phyloP scores from a whole-genome alignment of 2,888 invertebrate species.

The Neoascia interrupta region DNA sequence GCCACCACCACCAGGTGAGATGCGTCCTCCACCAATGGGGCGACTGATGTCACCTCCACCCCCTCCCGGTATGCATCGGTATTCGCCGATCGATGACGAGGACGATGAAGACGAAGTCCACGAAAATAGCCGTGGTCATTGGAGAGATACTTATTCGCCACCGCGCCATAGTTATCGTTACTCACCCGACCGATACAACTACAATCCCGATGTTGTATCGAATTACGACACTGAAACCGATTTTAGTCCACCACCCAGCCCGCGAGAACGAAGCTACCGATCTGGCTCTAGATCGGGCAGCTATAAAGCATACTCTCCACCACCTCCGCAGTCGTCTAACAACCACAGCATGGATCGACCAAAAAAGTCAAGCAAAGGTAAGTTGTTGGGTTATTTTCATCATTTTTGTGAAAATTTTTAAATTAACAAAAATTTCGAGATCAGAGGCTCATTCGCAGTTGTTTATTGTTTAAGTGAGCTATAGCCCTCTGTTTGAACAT shows the following conservation, averaged over 20 bases:
- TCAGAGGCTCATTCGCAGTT: not conserved
- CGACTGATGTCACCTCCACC: slow-evolving; percentile 82
- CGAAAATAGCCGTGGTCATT: slow-evolving; percentile 74
- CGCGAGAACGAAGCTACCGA: slow-evolving; percentile 75
- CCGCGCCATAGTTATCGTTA: slow-evolving; percentile 81
- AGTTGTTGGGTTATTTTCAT: too few species aligned
- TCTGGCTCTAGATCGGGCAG: slow-evolving; percentile 61
- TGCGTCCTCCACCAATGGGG: slow-evolving; percentile 81
- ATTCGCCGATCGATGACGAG: slow-evolving; percentile 72
- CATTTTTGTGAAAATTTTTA: too few species aligned
- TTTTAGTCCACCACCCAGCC: slow-evolving; percentile 84
- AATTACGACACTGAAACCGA: slow-evolving; percentile 84
- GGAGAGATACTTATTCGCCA: slow-evolving; percentile 76
- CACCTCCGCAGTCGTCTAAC: slow-evolving; percentile 24
- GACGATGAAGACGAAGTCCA: slow-evolving; percentile 72
- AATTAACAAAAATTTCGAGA: too few species aligned
- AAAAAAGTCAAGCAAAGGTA: slow-evolving; percentile 60
- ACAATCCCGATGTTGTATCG: slow-evolving; percentile 79
- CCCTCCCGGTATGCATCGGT: slow-evolving; percentile 62
- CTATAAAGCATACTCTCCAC: slow-evolving; percentile 61
- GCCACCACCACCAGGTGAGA: slow-evolving; percentile 81
- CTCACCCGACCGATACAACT: slow-evolving; percentile 81
- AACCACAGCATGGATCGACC: slow-evolving; percentile 48
- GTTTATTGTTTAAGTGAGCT: not conserved
- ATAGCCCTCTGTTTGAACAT: not conserved